These are phyloP conservation scores for Typhlichthys subterraneus DNA, from an alignment of 2,797 vertebrate genomes.

Conservation along the genomic window DNA sequence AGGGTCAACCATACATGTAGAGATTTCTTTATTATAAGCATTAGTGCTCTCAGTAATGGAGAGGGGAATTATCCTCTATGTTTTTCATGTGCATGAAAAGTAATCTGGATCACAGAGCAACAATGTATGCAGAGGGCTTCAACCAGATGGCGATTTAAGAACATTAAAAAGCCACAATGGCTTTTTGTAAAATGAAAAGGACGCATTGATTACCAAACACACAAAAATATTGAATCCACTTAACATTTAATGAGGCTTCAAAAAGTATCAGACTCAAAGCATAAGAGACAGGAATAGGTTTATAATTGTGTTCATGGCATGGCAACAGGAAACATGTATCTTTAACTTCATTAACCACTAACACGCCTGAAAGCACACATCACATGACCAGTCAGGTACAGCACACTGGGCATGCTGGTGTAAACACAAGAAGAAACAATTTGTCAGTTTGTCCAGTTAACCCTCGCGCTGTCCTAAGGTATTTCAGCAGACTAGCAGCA, in stretches of 20 bases:
- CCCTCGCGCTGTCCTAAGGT: too few relatives aligned
- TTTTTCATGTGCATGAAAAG: conserved; percentile 46
- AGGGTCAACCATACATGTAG: conserved; percentile 3
- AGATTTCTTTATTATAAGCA: conserved; percentile 38
- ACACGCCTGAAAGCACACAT: too few relatives aligned
- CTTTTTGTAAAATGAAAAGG: conserved; percentile 45
- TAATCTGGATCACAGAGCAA: conserved; percentile 36
- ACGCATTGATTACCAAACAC: conserved; percentile 48
- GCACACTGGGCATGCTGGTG: too few relatives aligned
- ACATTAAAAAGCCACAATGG: conserved; percentile 61
- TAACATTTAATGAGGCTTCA: conserved; percentile 44
- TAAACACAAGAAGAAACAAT: too few relatives aligned
- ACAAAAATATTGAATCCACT: conserved; percentile 32
- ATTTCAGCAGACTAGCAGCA: too few relatives aligned
- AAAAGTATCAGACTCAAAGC: conserved; percentile 9
- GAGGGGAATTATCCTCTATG: conserved; percentile 47
- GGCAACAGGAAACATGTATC: conserved; percentile 2
- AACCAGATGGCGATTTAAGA: conserved; percentile 59
- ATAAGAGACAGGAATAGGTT: conserved; percentile 14
- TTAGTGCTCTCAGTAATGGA: conserved; percentile 50
- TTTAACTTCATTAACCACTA: conserved; percentile 28
- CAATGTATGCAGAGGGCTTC: conserved; percentile 29
- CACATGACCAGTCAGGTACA: too few relatives aligned
- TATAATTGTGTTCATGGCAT: conserved; percentile 9
- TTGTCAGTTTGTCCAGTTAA: too few relatives aligned